Evolutionary conservation across 2,797 vertebrate genomes (phyloP).

Genomic region (Neomorphus geoffroyi): DNA sequence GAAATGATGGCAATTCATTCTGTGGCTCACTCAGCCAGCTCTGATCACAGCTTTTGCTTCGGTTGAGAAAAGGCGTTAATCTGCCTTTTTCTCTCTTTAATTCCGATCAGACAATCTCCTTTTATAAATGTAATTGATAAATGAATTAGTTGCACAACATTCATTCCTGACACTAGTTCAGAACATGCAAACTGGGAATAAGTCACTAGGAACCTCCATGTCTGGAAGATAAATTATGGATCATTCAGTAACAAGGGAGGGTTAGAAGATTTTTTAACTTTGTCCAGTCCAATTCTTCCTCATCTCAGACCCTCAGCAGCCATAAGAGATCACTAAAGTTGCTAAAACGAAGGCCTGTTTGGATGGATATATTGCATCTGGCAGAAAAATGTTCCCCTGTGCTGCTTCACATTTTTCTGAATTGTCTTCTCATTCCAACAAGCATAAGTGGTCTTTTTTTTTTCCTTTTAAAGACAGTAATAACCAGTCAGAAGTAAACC

Average conservation of each 20-base stretch:
- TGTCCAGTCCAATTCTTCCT: background rate
- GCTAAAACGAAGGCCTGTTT: background rate
- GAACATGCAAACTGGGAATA: background rate
- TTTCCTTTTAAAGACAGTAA: background rate
- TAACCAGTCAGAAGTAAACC: background rate
- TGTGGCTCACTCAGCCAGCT: slow-evolving; percentile 14
- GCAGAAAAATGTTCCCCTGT: background rate
- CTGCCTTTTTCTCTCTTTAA: slow-evolving; percentile 15
- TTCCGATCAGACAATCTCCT: slow-evolving; percentile 21
- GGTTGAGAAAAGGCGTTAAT: slow-evolving; percentile 27
- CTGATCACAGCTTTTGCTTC: background rate
- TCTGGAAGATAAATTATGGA: background rate
- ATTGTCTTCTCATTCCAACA: background rate
- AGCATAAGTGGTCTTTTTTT: background rate
- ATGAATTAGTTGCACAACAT: background rate
- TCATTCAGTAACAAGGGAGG: background rate
- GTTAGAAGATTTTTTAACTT: background rate
- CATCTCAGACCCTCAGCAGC: background rate
- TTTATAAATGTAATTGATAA: slow-evolving; percentile 41
- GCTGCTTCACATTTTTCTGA: background rate
- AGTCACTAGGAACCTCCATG: background rate
- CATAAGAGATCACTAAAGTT: background rate
- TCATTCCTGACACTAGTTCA: background rate
- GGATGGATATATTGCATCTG: background rate
- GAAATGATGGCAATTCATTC: background rate